These are phyloP conservation scores for Drosophila sordidapex DNA, from an alignment of 2,888 invertebrate genomes.

Conservation along the genomic window DNA sequence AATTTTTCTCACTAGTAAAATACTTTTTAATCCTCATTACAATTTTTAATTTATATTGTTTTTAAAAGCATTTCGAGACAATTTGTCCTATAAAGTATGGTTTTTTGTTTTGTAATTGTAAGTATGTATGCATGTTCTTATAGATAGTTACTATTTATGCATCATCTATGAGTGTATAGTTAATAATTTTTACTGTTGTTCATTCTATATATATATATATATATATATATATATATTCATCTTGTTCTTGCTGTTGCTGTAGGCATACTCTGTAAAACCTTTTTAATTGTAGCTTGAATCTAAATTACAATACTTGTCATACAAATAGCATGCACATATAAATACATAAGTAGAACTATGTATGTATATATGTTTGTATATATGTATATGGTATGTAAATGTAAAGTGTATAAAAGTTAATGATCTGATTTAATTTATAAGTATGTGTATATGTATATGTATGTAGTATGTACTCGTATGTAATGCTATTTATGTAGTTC, in stretches of 20 bases:
- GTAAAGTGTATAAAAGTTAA: constrained; percentile 80
- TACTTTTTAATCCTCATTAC: constrained; percentile 17
- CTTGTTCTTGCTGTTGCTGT: constrained; percentile 35
- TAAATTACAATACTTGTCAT: constrained; percentile 50
- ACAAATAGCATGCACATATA: constrained; percentile 25
- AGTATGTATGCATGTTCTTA: constrained; percentile 44
- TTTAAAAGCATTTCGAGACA: constrained; percentile 73
- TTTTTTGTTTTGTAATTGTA: constrained; percentile 45
- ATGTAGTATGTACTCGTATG: constrained; percentile 47
- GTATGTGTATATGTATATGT: constrained; percentile 46
- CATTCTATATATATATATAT: constrained; percentile 18
- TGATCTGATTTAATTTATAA: constrained; percentile 65
- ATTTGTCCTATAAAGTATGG: constrained; percentile 61
- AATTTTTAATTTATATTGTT: constrained; percentile 9
- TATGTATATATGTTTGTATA: constrained; percentile 45
- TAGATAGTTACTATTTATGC: constrained; percentile 35
- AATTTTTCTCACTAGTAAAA: constrained; percentile 43
- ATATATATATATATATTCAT: constrained; percentile 27
- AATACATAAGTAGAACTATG: constrained; percentile 15
- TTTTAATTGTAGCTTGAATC: constrained; percentile 70
- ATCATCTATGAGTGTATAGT: constrained; percentile 53
- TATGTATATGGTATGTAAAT: constrained; percentile 67
- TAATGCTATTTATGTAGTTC: constrained; percentile 44
- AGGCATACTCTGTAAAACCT: constrained; percentile 75
- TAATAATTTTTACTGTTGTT: constrained; percentile 41